These are phyloP conservation scores for Mallotus villosus DNA, from an alignment of 2,797 vertebrate species.

Conservation along the genomic window DNA sequence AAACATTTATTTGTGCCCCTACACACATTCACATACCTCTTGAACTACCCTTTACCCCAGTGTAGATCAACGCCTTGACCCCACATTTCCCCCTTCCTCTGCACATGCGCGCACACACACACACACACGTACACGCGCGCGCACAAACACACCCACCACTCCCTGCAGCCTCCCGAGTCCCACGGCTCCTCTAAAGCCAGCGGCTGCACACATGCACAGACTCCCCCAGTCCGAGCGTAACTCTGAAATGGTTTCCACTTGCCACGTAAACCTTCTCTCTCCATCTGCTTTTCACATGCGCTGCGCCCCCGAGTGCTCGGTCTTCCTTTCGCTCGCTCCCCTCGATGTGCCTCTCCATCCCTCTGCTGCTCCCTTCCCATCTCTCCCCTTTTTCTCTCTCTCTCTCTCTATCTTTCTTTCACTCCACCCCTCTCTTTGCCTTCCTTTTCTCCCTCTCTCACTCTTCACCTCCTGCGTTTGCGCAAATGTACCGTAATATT, in stretches of 20 bases:
- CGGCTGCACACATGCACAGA: constrained; percentile 63
- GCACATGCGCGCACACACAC: background rate
- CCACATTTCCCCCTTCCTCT: background rate
- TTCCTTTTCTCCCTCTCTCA: constrained; percentile 6
- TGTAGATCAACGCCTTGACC: constrained; percentile 34
- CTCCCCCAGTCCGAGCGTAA: constrained; percentile 63
- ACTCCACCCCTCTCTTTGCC: background rate
- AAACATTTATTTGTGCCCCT: constrained; percentile 60
- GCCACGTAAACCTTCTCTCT: constrained; percentile 81
- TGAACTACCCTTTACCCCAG: constrained; percentile 41
- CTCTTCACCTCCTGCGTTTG: constrained; percentile 12
- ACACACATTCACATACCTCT: constrained; percentile 57
- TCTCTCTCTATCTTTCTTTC: constrained; percentile 6
- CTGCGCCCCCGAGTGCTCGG: constrained; percentile 57
- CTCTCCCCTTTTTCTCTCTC: constrained; percentile 18
- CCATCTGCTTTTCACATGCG: constrained; percentile 86
- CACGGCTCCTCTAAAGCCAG: constrained; percentile 62
- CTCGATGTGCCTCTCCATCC: constrained; percentile 35
- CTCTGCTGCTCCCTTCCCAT: constrained; percentile 26
- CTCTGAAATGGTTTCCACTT: constrained; percentile 75
- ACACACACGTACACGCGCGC: constrained; percentile 3
- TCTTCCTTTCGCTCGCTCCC: constrained; percentile 40
- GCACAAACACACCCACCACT: constrained; percentile 29
- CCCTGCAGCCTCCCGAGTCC: constrained; percentile 46
- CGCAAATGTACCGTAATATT: constrained; percentile 18